Evolutionary conservation across 2,113 vertebrate species (phyloP), one percentile per base, ranked within the genome.

Genomic region (Grallaria varia): DNA sequence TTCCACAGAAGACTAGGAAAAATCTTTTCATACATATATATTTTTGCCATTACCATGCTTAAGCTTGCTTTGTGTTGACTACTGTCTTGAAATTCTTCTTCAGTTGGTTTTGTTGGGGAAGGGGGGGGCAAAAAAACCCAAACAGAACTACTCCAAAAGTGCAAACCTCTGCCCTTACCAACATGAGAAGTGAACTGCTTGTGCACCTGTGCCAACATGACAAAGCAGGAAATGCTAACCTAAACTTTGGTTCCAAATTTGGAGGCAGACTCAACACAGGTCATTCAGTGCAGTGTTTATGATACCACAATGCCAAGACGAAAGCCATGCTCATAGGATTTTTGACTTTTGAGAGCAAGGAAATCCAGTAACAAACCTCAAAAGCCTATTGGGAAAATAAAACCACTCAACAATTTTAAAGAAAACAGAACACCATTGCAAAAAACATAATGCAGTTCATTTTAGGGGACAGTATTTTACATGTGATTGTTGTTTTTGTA

Each of bases 221-320:
- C 93, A 93, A 86, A 90, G 90, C 85, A 96, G 73, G 88, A 95
- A 94, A 75, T 10, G 9, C 60, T 75, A 86, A 88, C 59, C 60
- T 60, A 84, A 93, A 92, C 72, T 89, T 64, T 44, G 83, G 83
- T 64, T 96, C 85, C 93, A 94, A 94, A 94, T 91, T 88, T 92
- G 95, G 92, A 86, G 63, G 63, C 53, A 84, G 27, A 9, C 15
- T 62, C 35, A 72, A 84, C 71, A 91, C 21, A 88, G 60, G 42
- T 60, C 82, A 68, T 31, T 56, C 76, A 84, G 35, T 30, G 52
- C 72, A 60, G 20, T 37, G 33, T n/a, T 94, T 84, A 59, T 67
- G 60, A 83, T 31, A 50, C 28, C 56, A 71, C 49, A 90, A 83
- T 7, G 8, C 20, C 37, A 74, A 73, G 66, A 77, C 60, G 78